These are phyloP conservation scores for Acronicta leporina DNA, from an alignment of 2,888 invertebrate genomes.

Conservation along the genomic window DNA sequence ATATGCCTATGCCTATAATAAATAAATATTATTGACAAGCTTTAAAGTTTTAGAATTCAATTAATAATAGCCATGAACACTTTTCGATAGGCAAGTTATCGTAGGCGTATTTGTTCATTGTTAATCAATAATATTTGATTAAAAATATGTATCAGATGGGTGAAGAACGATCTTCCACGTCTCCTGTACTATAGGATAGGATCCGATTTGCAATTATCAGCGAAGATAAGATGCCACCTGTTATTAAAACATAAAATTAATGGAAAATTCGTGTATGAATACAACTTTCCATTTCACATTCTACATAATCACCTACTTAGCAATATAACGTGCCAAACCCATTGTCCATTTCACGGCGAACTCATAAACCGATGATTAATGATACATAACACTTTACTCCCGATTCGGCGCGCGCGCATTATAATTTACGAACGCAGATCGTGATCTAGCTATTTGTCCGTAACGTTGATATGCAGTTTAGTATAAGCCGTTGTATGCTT, in stretches of 20 bases:
- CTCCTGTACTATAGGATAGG: too few relatives aligned
- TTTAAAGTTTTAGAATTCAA: too few relatives aligned
- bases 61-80: too few relatives aligned
- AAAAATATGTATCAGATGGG: too few relatives aligned
- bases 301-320: slow-evolving; percentile 27
- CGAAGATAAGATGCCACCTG: background rate
- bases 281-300: slow-evolving; percentile 28
- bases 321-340: slow-evolving; percentile 19
- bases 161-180: too few relatives aligned
- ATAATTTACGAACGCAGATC: slow-evolving; percentile 61
- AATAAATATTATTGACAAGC: too few relatives aligned
- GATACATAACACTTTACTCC: slow-evolving; percentile 54
- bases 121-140: too few relatives aligned
- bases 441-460: slow-evolving; percentile 70
- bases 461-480: slow-evolving; percentile 58
- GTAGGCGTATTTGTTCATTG: too few relatives aligned
- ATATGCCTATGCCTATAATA: too few relatives aligned
- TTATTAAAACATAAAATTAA: background rate
- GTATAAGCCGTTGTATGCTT: slow-evolving; percentile 55
- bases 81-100: too few relatives aligned
- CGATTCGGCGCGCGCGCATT: slow-evolving; percentile 53
- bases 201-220: too few relatives aligned
- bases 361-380: slow-evolving; percentile 58
- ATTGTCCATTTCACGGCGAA: slow-evolving; percentile 49
- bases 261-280: background rate